Conservation (phyloP, 23 tunicate genomes). For the Clavelina lepadiformis region DNA sequence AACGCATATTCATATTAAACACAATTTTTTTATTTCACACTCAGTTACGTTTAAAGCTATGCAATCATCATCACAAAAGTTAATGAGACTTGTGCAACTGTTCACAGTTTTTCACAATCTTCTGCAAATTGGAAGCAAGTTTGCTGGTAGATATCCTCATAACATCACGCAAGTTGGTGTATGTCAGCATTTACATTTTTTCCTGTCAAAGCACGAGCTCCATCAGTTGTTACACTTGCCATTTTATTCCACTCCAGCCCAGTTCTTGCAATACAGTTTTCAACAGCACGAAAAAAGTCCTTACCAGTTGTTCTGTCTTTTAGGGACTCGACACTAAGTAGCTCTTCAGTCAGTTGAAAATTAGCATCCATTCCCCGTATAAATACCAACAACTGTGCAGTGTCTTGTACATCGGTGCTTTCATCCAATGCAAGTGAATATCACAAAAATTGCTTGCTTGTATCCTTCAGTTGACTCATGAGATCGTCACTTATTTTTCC, state of each 20-base stretch:
- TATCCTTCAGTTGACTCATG: slow-evolving; percentile 7
- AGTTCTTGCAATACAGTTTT: slow-evolving; percentile 6
- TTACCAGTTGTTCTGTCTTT: slow-evolving; percentile 28
- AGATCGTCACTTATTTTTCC: slow-evolving; percentile 14
- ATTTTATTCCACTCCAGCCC: slow-evolving; percentile 15
- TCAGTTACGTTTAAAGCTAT: no score
- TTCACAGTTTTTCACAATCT: no score
- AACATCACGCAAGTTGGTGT: no score
- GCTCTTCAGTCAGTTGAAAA: slow-evolving; percentile 15
- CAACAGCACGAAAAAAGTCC: slow-evolving; percentile 19
- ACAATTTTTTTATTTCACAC: no score
- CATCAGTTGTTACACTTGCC: slow-evolving; percentile 48
- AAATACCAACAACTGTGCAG: slow-evolving; percentile 15
- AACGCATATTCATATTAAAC: no score
- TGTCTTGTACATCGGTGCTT: slow-evolving; percentile 2
- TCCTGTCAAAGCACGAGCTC: slow-evolving; percentile 32
- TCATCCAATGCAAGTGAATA: slow-evolving; percentile 18
- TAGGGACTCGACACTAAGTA: background rate
- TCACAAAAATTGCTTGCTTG: background rate
- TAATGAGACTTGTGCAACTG: no score
- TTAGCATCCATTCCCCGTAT: slow-evolving; percentile 5
- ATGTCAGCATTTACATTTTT: slow-evolving; percentile 18
- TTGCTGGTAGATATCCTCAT: no score
- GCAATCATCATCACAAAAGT: no score
- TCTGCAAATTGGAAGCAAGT: no score